Evolutionary conservation across 1,140 invertebrate species (phyloP).

Genomic region (Hyphantria cunea): DNA sequence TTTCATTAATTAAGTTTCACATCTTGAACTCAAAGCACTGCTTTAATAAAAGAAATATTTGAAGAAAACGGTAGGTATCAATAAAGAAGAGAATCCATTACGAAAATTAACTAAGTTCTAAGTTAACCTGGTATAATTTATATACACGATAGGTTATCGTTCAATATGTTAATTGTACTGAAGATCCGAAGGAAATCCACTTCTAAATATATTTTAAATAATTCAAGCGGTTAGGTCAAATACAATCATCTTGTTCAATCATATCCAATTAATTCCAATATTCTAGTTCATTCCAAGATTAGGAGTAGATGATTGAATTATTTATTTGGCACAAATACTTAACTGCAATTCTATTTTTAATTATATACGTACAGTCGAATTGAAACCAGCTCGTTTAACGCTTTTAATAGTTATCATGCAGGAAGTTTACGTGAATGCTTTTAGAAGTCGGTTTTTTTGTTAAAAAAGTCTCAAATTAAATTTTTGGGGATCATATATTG

Average conservation of each 20-base stretch:
- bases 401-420: too few species aligned
- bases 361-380: background rate
- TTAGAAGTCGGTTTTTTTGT: too few species aligned
- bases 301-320: background rate
- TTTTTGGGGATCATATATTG: too few species aligned
- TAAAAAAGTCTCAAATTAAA: too few species aligned
- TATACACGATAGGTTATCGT: background rate
- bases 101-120: background rate
- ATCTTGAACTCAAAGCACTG: too few species aligned
- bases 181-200: background rate
- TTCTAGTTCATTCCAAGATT: background rate
- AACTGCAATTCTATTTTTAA: too few species aligned
- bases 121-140: background rate
- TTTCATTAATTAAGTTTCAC: too few species aligned
- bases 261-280: background rate
- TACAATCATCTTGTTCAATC: background rate
- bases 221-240: background rate
- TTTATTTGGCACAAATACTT: background rate
- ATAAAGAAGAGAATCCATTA: background rate
- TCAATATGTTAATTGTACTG: background rate
- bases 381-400: too few species aligned
- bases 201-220: background rate
- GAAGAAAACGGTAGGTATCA: too few species aligned
- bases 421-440: too few species aligned
- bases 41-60: too few species aligned